Conservation (phyloP, 2,797 vertebrate genomes). For the Sciaenops ocellatus region DNA sequence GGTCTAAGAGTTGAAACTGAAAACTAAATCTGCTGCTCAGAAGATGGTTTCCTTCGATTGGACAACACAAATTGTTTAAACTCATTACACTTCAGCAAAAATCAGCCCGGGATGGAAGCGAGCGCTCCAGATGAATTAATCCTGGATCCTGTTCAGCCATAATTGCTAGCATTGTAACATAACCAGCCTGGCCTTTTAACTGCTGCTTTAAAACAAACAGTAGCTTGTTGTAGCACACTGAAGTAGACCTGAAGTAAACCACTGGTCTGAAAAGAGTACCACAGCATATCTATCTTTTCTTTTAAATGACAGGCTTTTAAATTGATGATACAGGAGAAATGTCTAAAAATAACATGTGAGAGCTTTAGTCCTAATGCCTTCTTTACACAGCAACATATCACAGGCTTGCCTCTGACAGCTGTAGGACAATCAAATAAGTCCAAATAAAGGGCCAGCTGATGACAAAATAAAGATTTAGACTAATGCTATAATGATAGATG, state of each 20-base stretch:
- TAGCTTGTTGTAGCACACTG: constrained; percentile 6
- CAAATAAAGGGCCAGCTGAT: constrained; percentile 14
- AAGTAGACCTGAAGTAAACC: neutral
- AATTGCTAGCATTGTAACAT: constrained; percentile 23
- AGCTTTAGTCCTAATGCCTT: neutral
- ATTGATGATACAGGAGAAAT: neutral
- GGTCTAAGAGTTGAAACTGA: neutral
- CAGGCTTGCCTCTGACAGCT: constrained; percentile 7
- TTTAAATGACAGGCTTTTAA: neutral
- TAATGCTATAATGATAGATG: constrained; percentile 42
- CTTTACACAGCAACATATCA: constrained; percentile 5
- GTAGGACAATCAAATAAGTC: constrained; percentile 12
- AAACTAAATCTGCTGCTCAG: neutral
- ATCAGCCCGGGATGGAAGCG: constrained; percentile 28
- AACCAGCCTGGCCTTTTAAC: constrained; percentile 35
- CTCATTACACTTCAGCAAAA: constrained; percentile 3
- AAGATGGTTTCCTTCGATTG: too few relatives aligned
- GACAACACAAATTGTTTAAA: neutral
- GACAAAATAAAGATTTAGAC: constrained; percentile 36
- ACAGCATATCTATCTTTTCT: neutral
- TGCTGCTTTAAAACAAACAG: constrained; percentile 15
- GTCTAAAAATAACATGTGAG: neutral
- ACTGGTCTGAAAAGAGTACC: neutral
- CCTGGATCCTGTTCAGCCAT: constrained; percentile 19
- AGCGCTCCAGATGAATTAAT: constrained; percentile 16